phyloP scores from a whole-genome alignment of 1,140 invertebrate species.

The Lerema accius region DNA sequence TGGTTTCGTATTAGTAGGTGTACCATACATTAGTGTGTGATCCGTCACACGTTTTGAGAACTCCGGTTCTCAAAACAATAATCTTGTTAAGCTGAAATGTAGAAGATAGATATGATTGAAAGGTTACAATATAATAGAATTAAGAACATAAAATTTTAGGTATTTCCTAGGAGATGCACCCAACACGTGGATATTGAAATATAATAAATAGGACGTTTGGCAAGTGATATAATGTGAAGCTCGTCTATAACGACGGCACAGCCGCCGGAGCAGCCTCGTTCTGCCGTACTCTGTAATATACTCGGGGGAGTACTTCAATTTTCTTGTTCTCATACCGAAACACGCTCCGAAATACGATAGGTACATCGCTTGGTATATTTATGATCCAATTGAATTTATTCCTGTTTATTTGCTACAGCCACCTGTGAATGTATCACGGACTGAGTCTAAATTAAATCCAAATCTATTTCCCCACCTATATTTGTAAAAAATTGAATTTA shows the following conservation, averaged over 20 bases:
- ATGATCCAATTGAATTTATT: neutral
- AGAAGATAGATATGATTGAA: no score
- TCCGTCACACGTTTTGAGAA: no score
- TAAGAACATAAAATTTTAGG: no score
- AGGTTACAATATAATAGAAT: no score
- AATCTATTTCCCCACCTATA: no score
- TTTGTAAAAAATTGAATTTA: no score
- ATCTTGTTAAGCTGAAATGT: no score
- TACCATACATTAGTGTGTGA: no score
- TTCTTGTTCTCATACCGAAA: conserved; percentile 1
- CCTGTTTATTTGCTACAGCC: neutral
- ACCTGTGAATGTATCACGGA: neutral
- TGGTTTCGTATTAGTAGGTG: no score
- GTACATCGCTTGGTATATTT: neutral
- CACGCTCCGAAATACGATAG: neutral
- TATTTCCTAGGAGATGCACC: no score
- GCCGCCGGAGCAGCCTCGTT: neutral
- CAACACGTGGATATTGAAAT: neutral
- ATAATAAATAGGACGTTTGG: neutral
- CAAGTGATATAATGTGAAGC: neutral
- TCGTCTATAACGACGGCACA: neutral
- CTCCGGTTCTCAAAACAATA: no score
- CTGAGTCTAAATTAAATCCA: no score
- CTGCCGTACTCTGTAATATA: neutral
- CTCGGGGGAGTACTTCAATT: conserved; percentile 3